Base-by-base conservation (phyloP, 2,888 invertebrate species). In the Galeruca laticollis region DNA sequence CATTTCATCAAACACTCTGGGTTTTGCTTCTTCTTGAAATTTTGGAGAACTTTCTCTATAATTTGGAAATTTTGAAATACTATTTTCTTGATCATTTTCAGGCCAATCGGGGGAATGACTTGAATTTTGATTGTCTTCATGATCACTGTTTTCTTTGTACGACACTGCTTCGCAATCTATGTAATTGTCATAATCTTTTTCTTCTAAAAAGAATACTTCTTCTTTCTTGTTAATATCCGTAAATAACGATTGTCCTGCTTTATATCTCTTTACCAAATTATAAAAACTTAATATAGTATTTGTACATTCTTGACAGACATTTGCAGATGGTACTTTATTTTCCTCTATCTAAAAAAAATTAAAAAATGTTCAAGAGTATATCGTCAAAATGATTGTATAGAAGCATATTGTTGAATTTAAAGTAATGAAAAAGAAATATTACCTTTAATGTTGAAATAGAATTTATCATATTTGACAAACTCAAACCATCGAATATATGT, bases 141-240 rank as follows among this genome's bases (percentile, higher is more conserved):
- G 47, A 33, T 66, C 68, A 60, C 67, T 49, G 18, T 59, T 68
- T 54, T 68, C 64, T 59, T 68, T 60, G 37, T 51, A 65, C 4
- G 71, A 60, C 51, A 37, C 67, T 33, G 67, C 51, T 68, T 63
- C 68, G 52, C 71, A 71, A 35, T 71, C 71, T 20, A 71, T 56
- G 49, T 68, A 71, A 56, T 68, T 59, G 49, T 71, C 67, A 56
- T 68, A 71, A 62, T 68, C 71, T 64, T 71, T 54, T 60, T 71
- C 71, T 31, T 71, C 71, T 59, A 71, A 63, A 37, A 68, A 71
- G 20, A 68, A 60, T 18, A 64, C 64, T 31, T 71, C 71, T 64
- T 69, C 64, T 35, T 65, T 70, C 56, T 70, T 70, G 21, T 56
- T 18, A 47, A 51, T 6, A 18, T 69, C 43, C 20, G 11, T 67